Conservation (phyloP, 2,113 vertebrate genomes). For the Oplegnathus fasciatus region DNA sequence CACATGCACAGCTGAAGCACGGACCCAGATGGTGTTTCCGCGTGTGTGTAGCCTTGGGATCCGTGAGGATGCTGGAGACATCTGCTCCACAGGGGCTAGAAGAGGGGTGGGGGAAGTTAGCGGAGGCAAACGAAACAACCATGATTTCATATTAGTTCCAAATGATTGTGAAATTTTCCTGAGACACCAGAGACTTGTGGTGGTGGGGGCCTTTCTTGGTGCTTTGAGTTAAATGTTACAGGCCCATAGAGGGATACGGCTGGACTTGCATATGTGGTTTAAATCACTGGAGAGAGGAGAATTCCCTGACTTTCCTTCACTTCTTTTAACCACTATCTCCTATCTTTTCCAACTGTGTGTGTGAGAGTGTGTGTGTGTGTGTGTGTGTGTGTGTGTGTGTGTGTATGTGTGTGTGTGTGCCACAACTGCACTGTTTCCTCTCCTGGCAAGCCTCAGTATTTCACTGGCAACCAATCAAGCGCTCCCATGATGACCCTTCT, state of each 20-base stretch:
- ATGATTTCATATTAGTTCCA: conserved; percentile 80
- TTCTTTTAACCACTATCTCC: conserved; percentile 63
- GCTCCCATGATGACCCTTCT: conserved; percentile 84
- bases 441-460: conserved; percentile 77
- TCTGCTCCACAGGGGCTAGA: conserved; percentile 81
- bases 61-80: conserved; percentile 82
- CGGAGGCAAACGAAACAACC: conserved; percentile 72
- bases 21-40: conserved; percentile 84
- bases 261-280: conserved; percentile 64
- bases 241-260: conserved; percentile 43
- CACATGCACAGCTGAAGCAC: conserved; percentile 71
- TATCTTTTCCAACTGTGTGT: conserved; percentile 60
- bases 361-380: conserved; percentile 44
- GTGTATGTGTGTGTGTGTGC: conserved; percentile 55
- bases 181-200: conserved; percentile 67
- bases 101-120: conserved; percentile 62
- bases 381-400: conserved; percentile 38
- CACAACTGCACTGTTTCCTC: conserved; percentile 79
- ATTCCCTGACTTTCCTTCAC: conserved; percentile 64
- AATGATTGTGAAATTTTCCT: conserved; percentile 76
- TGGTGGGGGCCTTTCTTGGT: conserved; percentile 54
- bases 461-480: conserved; percentile 83
- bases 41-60: conserved; percentile 83
- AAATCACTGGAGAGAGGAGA: conserved; percentile 60
- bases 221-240: conserved; percentile 63